Conservation (phyloP, 2,113 vertebrate species). For the Apaloderma vittatum region DNA sequence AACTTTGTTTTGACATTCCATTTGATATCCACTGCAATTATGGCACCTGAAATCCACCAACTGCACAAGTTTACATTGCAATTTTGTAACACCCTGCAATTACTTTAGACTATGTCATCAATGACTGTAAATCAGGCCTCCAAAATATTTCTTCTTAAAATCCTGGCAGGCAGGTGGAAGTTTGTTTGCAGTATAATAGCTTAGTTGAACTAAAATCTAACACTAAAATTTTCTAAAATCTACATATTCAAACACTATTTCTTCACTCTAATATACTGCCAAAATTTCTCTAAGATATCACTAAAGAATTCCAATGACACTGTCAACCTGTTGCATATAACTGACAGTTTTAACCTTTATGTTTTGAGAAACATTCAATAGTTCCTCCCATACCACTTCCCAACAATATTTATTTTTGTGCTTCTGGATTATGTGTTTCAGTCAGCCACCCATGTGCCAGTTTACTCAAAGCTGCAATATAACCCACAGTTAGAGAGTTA, state of each 20-base stretch:
- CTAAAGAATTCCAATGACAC: neutral
- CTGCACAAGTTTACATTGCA: neutral
- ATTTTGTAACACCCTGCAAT: neutral
- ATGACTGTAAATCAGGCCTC: neutral
- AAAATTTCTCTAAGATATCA: slow-evolving; percentile 1
- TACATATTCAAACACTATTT: neutral
- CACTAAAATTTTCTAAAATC: neutral
- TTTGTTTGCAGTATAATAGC: slow-evolving; percentile 8
- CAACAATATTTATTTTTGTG: neutral
- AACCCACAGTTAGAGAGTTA: neutral
- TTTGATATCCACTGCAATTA: neutral
- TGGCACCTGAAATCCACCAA: neutral
- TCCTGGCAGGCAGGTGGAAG: neutral
- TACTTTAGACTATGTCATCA: slow-evolving; percentile 1
- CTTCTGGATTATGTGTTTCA: neutral
- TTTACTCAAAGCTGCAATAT: slow-evolving; percentile 13
- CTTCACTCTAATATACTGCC: neutral
- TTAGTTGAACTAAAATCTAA: neutral
- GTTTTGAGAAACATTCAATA: slow-evolving; percentile 16
- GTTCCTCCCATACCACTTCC: neutral
- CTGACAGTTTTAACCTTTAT: slow-evolving; percentile 32
- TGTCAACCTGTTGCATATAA: neutral
- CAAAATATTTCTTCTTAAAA: slow-evolving; percentile 6
- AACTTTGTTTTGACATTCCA: neutral
- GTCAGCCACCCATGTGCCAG: neutral